phyloP scores from a whole-genome alignment of 2,888 invertebrate species.

The Cancer borealis region DNA sequence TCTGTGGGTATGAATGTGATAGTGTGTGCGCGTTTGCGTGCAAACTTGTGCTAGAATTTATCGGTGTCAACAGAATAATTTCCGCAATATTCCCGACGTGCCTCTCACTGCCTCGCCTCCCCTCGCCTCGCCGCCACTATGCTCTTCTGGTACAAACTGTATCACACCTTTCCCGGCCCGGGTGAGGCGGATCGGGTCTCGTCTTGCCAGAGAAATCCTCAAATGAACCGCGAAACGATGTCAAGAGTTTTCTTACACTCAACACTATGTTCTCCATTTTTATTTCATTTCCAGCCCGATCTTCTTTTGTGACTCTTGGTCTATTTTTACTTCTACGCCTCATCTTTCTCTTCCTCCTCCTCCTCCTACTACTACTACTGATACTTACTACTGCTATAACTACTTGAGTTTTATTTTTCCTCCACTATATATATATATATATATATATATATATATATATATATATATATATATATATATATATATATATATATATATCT shows the following conservation, averaged over 20 bases:
- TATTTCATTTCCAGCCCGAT: background rate
- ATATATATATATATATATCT: background rate
- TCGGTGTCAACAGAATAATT: no score
- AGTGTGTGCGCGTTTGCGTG: no score
- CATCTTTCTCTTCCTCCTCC: background rate
- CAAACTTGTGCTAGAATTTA: no score
- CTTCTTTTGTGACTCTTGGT: no score
- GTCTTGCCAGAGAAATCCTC: constrained; percentile 8
- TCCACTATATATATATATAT: no score
- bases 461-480: constrained; percentile 40
- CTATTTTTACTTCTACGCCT: no score
- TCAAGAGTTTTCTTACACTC: constrained; percentile 10
- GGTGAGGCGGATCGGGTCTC: background rate
- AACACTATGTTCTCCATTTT: background rate
- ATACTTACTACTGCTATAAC: no score
- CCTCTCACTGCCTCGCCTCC: background rate
- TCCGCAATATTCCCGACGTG: background rate
- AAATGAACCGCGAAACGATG: constrained; percentile 1
- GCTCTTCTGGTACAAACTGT: background rate
- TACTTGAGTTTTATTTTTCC: no score
- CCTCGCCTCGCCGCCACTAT: background rate
- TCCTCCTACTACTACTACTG: no score
- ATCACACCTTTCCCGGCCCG: background rate
- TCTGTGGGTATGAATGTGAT: no score
- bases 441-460: constrained; percentile 20